Evolutionary conservation across 2,888 invertebrate genomes (phyloP), one percentile per base, ranked within the genome.

Genomic region (Campoplex capitator): DNA sequence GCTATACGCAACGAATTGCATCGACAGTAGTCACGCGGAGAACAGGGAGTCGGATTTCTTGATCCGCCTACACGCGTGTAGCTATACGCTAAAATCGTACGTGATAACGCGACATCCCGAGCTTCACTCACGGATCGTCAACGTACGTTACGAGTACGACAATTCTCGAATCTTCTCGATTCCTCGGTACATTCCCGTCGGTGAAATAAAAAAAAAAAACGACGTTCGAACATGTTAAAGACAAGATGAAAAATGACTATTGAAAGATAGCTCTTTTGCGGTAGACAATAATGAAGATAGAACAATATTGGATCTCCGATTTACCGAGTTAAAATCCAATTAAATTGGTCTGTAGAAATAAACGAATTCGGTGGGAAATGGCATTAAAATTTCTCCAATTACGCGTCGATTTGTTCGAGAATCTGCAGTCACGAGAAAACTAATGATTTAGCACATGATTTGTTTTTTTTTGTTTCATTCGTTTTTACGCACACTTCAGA

Each of bases 11-110:
- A 32, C 13, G 28, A 35, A 73, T 68, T 38, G 23, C n/a, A 56
- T 58, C 71, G 54, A 13, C 65, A 45, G 65, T 42, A 75, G 28
- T 74, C 48, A 23, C 23, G 35, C 67, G 23, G 18, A 67, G 28
- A 51, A 18, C 32, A 13, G 6, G n/a, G 45, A 67, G 68, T 68
- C 58, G 58, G 68, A n/a, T 58, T 70, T 48, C 62, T 68, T 71
- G 54, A 80, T 76, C 80, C 79, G 56, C 79, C 84, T 79, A 79
- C 38, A 23, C 74, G 74, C 74, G 42, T 23, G 42, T 23, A 23
- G 42, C 56, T 58, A 68, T 67, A 65, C 42, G 32, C 18, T 38
- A 51, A 82, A 42, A 70, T 48, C 68, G 42, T 75, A 68, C 67
- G 48, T 56, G 77, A 62, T 65, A 54, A 54, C 35, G 35, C 54